phyloP scores from a whole-genome alignment of 1,140 invertebrate genomes.

The Scaptomyza hsui region DNA sequence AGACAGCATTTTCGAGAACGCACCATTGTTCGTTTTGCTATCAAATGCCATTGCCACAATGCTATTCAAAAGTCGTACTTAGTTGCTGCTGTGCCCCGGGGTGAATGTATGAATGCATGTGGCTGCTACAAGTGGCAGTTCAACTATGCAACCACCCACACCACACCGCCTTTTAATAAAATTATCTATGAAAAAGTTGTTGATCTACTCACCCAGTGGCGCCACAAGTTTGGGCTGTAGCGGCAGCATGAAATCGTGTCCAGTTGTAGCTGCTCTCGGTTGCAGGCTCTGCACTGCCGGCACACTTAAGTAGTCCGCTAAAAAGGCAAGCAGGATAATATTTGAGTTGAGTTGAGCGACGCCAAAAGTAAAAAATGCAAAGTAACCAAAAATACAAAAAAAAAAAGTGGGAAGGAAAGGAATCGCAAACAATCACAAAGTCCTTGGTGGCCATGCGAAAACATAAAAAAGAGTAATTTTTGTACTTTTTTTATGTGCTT shows the following conservation, averaged over 20 bases:
- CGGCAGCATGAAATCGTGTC: conserved; percentile 87
- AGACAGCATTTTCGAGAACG: conserved; percentile 11
- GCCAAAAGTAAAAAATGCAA: conserved; percentile 57
- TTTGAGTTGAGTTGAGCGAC: conserved; percentile 23
- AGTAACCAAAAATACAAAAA: conserved; percentile 29
- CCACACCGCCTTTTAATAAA: conserved; percentile 9
- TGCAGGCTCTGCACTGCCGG: conserved; percentile 85
- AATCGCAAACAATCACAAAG: conserved; percentile 45
- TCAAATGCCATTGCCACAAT: conserved; percentile 40
- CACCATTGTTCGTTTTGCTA: conserved; percentile 28
- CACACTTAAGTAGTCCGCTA: conserved; percentile 82
- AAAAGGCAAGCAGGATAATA: conserved; percentile 51
- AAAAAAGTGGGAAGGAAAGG: conserved; percentile 22
- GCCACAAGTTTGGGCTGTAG: conserved; percentile 87
- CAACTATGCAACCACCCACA: conserved; percentile 42
- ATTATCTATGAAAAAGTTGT: conserved; percentile 55
- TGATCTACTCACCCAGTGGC: conserved; percentile 80
- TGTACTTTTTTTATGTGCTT: conserved; percentile 18
- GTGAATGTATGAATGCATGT: conserved; percentile 19
- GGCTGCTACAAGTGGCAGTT: conserved; percentile 48
- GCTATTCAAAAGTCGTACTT: conserved; percentile 51
- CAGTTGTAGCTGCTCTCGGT: conserved; percentile 88
- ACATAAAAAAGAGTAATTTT: conserved; percentile 47
- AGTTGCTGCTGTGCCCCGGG: conserved; percentile 20
- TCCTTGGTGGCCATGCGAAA: conserved; percentile 45